Evolutionary conservation across 2,888 invertebrate genomes (phyloP).

Genomic region (Endomychus coccineus): DNA sequence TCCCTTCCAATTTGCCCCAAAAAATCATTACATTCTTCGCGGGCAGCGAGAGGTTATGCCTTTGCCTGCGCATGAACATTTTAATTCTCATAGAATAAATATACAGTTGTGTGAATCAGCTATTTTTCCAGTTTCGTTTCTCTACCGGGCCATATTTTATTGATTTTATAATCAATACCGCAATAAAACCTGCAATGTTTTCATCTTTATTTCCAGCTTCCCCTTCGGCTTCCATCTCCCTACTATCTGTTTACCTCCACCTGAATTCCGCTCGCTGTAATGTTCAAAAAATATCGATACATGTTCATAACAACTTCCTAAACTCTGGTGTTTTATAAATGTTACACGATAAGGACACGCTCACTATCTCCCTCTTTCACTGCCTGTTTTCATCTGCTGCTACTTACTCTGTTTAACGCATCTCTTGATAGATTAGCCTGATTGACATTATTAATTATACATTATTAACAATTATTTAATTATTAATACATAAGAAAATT

Average conservation of each 20-base stretch:
- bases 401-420: too few species aligned
- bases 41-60: constrained; percentile 55
- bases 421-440: too few species aligned
- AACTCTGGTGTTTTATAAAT: too few species aligned
- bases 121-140: constrained; percentile 44
- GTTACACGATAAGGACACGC: too few species aligned
- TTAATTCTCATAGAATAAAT: constrained; percentile 44
- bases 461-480: too few species aligned
- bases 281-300: constrained; percentile 1
- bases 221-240: constrained; percentile 10
- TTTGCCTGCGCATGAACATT: constrained; percentile 44
- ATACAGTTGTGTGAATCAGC: constrained; percentile 41
- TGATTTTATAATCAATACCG: constrained; percentile 50
- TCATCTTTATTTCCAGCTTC: constrained; percentile 44
- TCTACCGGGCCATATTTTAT: constrained; percentile 45
- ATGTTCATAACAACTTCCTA: neutral
- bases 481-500: too few species aligned
- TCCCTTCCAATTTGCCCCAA: constrained; percentile 63
- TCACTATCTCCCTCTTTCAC: too few species aligned
- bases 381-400: too few species aligned
- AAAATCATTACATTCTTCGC: constrained; percentile 77
- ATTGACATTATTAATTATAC: too few species aligned
- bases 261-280: too few species aligned
- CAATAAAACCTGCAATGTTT: constrained; percentile 49
- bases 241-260: constrained; percentile 17